These are phyloP conservation scores for Nibea albiflora DNA, from an alignment of 2,113 vertebrate species.

Conservation along the genomic window DNA sequence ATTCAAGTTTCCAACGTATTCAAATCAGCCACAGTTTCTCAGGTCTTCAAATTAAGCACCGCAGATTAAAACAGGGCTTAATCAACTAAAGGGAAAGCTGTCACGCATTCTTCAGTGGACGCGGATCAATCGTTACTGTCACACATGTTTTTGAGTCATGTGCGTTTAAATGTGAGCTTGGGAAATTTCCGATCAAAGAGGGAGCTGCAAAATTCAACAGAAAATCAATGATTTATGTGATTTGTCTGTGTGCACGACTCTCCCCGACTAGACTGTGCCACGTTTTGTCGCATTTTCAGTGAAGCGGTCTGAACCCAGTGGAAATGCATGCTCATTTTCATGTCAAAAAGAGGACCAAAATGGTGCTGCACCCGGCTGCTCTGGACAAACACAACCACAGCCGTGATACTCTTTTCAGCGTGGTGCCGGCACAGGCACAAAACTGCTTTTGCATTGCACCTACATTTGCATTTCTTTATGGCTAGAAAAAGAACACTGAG, in stretches of 20 bases:
- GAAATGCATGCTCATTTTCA: neutral
- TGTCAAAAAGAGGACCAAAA: conserved; percentile 12
- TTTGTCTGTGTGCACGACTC: neutral
- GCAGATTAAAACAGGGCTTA: neutral
- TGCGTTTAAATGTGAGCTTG: neutral
- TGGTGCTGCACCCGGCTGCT: conserved; percentile 17
- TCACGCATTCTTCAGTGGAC: neutral
- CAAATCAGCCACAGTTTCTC: neutral
- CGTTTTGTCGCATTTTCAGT: neutral
- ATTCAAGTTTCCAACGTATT: neutral
- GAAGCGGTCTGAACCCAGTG: conserved; percentile 8
- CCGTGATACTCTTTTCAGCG: conserved; percentile 27
- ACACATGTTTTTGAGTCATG: neutral
- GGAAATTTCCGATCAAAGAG: neutral
- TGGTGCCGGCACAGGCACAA: neutral
- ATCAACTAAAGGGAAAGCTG: neutral
- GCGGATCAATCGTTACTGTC: neutral
- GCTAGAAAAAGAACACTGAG: neutral
- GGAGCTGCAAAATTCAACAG: neutral
- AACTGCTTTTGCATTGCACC: neutral
- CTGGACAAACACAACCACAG: conserved; percentile 35
- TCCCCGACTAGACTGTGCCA: neutral
- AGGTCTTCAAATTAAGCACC: neutral
- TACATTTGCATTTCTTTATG: neutral
- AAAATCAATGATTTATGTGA: neutral